phyloP scores from a whole-genome alignment of 2,888 invertebrate genomes.

The Mylabris sibirica region DNA sequence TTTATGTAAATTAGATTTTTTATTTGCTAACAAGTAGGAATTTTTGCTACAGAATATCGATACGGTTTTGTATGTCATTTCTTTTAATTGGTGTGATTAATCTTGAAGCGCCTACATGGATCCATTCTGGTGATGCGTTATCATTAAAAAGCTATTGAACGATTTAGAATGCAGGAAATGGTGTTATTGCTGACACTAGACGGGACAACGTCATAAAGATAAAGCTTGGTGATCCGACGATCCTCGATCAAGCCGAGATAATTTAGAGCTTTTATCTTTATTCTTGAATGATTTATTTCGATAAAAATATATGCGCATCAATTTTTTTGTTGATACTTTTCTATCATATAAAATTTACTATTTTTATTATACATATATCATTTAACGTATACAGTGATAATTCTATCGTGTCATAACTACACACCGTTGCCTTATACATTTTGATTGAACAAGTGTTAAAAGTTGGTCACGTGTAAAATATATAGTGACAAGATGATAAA shows the following conservation, averaged over 20 bases:
- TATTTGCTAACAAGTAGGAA: not conserved
- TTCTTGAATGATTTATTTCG: slow-evolving; percentile 23
- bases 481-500: slow-evolving; percentile 12
- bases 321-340: slow-evolving; percentile 4
- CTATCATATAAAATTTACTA: not conserved
- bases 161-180: slow-evolving; percentile 27
- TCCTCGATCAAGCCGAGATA: slow-evolving; percentile 28
- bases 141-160: slow-evolving; percentile 29
- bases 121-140: slow-evolving; percentile 17
- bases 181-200: slow-evolving; percentile 27
- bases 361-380: not conserved
- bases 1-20: too few species aligned
- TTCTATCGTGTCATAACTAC: too few species aligned
- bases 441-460: slow-evolving; percentile 15
- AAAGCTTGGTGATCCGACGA: slow-evolving; percentile 27
- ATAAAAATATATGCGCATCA: slow-evolving; percentile 16
- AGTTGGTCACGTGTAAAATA: slow-evolving; percentile 22
- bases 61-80: not conserved
- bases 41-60: not conserved
- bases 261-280: slow-evolving; percentile 28
- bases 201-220: slow-evolving; percentile 34
- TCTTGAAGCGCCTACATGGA: not conserved
- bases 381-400: not conserved
- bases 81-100: not conserved
- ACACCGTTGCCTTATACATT: not conserved